Evolutionary conservation across 2,888 invertebrate genomes (phyloP).

Genomic region (Barypeithes pellucidus): DNA sequence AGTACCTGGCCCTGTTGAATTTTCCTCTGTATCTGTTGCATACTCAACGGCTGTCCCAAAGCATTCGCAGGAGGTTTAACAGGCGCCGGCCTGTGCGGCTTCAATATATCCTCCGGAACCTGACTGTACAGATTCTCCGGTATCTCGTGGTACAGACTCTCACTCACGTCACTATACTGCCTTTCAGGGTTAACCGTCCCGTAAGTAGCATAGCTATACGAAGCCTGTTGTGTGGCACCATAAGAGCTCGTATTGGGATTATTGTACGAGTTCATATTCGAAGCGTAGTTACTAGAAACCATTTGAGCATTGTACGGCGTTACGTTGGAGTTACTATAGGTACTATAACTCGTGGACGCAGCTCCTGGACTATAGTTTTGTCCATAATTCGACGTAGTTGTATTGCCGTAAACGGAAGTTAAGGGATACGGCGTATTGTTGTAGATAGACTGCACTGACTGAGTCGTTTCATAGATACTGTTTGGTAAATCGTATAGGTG

Average conservation of each 20-base stretch:
- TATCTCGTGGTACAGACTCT: slow-evolving; percentile 67
- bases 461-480: slow-evolving; percentile 42
- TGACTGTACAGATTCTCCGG: slow-evolving; percentile 68
- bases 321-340: slow-evolving; percentile 8
- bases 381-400: slow-evolving; percentile 12
- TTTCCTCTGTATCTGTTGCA: slow-evolving; percentile 70
- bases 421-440: slow-evolving; percentile 26
- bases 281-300: slow-evolving; percentile 19
- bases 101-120: slow-evolving; percentile 65
- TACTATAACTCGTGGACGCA: slow-evolving; percentile 5
- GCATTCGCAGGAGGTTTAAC: slow-evolving; percentile 64
- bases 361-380: slow-evolving; percentile 19
- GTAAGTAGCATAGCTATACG: slow-evolving; percentile 54
- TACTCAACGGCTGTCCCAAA: slow-evolving; percentile 66
- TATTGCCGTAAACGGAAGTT: slow-evolving; percentile 27
- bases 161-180: slow-evolving; percentile 63
- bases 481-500: slow-evolving; percentile 45
- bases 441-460: slow-evolving; percentile 27
- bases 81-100: slow-evolving; percentile 70
- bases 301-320: slow-evolving; percentile 28
- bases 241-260: slow-evolving; percentile 46
- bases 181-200: slow-evolving; percentile 56
- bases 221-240: slow-evolving; percentile 27
- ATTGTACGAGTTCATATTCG: slow-evolving; percentile 20
- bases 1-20: slow-evolving; percentile 68